Conservation (phyloP, 2,113 vertebrate genomes). For the Pampusana beccarii region DNA sequence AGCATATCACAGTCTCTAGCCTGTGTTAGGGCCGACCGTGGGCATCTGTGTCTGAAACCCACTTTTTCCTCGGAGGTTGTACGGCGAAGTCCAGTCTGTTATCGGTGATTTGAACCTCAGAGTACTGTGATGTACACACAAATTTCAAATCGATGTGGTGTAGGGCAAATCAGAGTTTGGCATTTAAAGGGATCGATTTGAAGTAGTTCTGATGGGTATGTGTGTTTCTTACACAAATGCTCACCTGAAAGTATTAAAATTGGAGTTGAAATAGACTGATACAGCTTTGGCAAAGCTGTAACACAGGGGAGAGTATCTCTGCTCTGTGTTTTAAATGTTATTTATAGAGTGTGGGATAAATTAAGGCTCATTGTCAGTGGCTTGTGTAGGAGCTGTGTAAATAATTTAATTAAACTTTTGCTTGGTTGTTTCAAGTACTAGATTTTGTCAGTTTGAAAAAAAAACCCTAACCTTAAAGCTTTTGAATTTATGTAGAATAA, state of each 20-base stretch:
- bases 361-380: neutral
- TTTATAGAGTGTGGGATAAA: neutral
- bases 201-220: rapidly evolving
- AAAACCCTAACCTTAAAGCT: neutral
- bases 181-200: neutral
- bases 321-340: neutral
- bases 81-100: neutral
- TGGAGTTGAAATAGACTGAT: neutral
- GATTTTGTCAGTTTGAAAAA: neutral
- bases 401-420: neutral
- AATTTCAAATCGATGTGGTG: rapidly evolving
- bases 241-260: neutral
- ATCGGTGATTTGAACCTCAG: rapidly evolving
- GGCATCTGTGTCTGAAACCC: neutral
- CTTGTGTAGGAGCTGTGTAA: neutral
- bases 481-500: neutral
- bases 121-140: rapidly evolving
- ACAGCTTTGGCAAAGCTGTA: neutral
- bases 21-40: neutral
- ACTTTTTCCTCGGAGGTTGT: neutral
- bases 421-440: neutral
- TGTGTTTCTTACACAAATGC: neutral
- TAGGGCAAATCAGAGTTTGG: neutral
- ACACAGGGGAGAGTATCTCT: rapidly evolving
- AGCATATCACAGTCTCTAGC: neutral